These are phyloP conservation scores for Nephrotoma flavescens DNA, from an alignment of 2,888 invertebrate species.

Conservation along the genomic window DNA sequence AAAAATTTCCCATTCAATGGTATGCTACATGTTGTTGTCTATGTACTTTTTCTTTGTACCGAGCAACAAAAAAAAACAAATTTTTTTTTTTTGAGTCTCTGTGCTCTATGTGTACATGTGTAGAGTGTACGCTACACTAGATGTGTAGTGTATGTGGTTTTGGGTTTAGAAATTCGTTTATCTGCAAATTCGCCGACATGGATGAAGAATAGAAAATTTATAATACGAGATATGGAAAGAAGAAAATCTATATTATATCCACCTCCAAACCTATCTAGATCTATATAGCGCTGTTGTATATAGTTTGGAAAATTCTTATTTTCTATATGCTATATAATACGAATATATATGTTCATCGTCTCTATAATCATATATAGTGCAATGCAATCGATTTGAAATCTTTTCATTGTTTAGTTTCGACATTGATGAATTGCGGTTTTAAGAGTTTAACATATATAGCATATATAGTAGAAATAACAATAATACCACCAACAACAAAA, in stretches of 20 bases:
- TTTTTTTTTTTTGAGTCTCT: neutral
- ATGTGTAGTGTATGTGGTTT: neutral
- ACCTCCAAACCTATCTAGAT: neutral
- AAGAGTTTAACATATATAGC: constrained; percentile 18
- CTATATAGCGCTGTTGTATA: neutral
- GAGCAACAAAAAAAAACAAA: neutral
- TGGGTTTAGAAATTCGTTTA: constrained; percentile 1
- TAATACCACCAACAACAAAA: neutral
- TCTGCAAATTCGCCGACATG: constrained; percentile 2
- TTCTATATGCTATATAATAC: neutral
- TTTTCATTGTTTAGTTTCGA: constrained; percentile 17
- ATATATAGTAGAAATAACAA: neutral
- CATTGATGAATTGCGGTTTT: constrained; percentile 32
- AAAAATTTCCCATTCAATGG: neutral
- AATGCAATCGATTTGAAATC: constrained; percentile 11
- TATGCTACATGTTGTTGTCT: neutral
- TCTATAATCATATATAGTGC: constrained; percentile 2
- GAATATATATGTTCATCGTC: neutral
- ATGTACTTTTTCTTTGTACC: neutral
- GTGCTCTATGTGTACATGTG: neutral
- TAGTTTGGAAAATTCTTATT: neutral
- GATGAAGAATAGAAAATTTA: neutral
- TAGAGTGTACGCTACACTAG: neutral
- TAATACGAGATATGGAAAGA: neutral
- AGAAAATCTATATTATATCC: neutral